These are phyloP conservation scores for Myathropa florea DNA, from an alignment of 2,888 invertebrate genomes.

Conservation along the genomic window DNA sequence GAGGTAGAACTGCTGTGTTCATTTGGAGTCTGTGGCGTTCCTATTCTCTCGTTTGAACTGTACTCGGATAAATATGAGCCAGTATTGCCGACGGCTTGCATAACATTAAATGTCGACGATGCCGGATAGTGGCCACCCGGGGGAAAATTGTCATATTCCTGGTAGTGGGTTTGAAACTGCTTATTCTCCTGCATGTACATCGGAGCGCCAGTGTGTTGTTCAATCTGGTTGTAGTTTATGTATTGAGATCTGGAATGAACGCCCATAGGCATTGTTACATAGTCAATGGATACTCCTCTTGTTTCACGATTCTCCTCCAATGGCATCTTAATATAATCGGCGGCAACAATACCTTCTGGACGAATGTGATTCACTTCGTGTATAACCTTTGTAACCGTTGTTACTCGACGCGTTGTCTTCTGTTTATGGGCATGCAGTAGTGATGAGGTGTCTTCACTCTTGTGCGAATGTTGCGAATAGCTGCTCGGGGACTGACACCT, in stretches of 20 bases:
- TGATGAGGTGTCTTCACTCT: slow-evolving; percentile 72
- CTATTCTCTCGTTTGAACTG: slow-evolving; percentile 79
- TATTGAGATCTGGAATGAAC: slow-evolving; percentile 79
- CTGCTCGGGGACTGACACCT: slow-evolving; percentile 68
- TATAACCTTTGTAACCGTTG: slow-evolving; percentile 87
- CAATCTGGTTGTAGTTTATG: slow-evolving; percentile 80
- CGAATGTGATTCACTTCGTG: slow-evolving; percentile 84
- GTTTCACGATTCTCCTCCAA: slow-evolving; percentile 82
- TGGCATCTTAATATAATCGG: slow-evolving; percentile 82
- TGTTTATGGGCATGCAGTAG: slow-evolving; percentile 85
- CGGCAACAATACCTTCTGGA: slow-evolving; percentile 81
- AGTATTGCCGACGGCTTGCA: slow-evolving; percentile 72
- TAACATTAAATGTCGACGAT: slow-evolving; percentile 73
- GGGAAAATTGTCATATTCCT: slow-evolving; percentile 84
- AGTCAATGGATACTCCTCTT: slow-evolving; percentile 82
- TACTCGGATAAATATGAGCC: slow-evolving; percentile 74
- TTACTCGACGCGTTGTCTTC: slow-evolving; percentile 87
- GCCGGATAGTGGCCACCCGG: slow-evolving; percentile 80
- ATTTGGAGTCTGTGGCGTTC: slow-evolving; percentile 83
- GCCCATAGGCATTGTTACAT: slow-evolving; percentile 82
- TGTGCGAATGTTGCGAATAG: slow-evolving; percentile 67
- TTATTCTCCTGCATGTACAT: slow-evolving; percentile 70
- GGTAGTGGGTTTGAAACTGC: slow-evolving; percentile 81
- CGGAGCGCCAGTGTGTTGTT: slow-evolving; percentile 72
- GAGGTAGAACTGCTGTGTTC: slow-evolving; percentile 83